phyloP scores from a whole-genome alignment of 2,797 vertebrate genomes.

The Pipistrellus pygmaeus region DNA sequence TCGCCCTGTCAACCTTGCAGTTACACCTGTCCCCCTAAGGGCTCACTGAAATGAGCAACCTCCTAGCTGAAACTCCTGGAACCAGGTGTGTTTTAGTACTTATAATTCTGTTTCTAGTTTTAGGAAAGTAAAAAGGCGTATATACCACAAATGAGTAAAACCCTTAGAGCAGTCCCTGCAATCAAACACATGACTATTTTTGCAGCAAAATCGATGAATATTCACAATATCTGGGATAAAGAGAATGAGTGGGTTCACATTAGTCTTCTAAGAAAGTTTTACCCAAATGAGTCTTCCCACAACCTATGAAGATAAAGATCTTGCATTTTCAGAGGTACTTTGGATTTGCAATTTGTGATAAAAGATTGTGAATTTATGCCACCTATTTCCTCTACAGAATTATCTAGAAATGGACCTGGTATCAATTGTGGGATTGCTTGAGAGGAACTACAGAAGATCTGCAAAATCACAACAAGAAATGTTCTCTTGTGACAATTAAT shows the following conservation, averaged over 20 bases:
- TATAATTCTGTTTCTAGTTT: neutral
- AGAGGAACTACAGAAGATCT: neutral
- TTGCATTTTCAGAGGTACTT: constrained; percentile 6
- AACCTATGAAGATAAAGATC: neutral
- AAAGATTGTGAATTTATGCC: neutral
- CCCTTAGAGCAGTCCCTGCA: neutral
- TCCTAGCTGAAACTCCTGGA: neutral
- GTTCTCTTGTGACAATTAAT: neutral
- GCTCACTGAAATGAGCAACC: neutral
- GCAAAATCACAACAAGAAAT: neutral
- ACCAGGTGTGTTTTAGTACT: neutral
- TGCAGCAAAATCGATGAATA: neutral
- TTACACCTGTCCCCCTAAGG: neutral
- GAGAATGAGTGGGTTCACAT: neutral
- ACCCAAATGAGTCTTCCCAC: neutral
- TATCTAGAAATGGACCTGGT: neutral
- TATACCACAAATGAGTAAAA: neutral
- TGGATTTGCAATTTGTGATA: neutral
- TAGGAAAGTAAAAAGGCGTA: neutral
- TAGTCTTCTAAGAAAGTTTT: neutral
- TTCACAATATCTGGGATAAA: neutral
- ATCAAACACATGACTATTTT: neutral
- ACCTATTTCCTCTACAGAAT: neutral
- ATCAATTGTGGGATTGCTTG: neutral
- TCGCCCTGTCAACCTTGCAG: neutral